A percentile compares a stretch with the other conserved stretches of the same genome.
These are phyloP conservation scores for Cyclargus thomasi DNA, from an alignment of 1,140 invertebrate species.

Conservation along the genomic window DNA sequence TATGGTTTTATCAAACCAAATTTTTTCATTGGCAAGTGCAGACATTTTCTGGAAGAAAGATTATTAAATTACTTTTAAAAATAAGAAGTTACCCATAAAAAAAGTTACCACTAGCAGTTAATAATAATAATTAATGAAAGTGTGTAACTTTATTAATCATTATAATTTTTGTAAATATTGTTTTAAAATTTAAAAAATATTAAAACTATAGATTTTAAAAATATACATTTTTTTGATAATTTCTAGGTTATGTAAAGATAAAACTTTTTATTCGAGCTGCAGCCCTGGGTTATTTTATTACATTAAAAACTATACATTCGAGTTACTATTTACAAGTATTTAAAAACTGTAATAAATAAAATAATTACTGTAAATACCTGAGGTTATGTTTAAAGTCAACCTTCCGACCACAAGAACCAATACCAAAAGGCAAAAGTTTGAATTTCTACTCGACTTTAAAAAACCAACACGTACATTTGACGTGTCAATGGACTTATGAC, in stretches of 20 bases:
- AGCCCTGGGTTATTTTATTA: not conserved
- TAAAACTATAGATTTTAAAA: too few relatives aligned
- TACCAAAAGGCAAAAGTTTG: not conserved
- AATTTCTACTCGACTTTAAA: not conserved
- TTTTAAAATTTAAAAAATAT: too few relatives aligned
- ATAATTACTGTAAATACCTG: not conserved
- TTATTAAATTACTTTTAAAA: not conserved
- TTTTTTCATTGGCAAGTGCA: constrained; percentile 66
- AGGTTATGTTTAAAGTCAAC: not conserved
- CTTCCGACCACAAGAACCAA: not conserved
- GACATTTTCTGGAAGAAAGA: constrained; percentile 55
- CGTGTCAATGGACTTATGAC: too few relatives aligned
- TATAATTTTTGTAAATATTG: too few relatives aligned
- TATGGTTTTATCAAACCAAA: constrained; percentile 78
- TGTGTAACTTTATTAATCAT: too few relatives aligned
- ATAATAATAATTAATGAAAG: too few relatives aligned
- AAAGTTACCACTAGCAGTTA: not conserved
- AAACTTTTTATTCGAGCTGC: not conserved
- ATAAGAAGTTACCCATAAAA: too few relatives aligned
- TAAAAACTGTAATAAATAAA: not conserved
- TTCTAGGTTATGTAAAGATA: constrained; percentile 2
- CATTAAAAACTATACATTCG: not conserved
- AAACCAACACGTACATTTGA: too few relatives aligned
- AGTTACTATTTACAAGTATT: not conserved
- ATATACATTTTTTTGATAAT: too few relatives aligned